phyloP scores from a whole-genome alignment of 2,888 invertebrate species.

The Nasonovia ribisnigri region DNA sequence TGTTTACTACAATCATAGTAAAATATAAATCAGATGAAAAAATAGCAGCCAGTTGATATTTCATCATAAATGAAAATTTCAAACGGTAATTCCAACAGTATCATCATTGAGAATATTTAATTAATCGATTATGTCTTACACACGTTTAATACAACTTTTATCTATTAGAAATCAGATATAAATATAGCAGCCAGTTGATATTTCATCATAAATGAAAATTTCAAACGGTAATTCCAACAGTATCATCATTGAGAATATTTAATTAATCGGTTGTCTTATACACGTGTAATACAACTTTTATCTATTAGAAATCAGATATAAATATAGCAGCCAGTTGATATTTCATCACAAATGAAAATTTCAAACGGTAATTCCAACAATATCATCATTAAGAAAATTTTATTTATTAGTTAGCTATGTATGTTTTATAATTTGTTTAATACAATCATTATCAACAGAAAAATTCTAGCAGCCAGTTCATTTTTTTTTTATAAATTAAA shows the following conservation, averaged over 20 bases:
- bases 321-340: slow-evolving; percentile 54
- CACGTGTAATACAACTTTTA: background rate
- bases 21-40: background rate
- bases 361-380: slow-evolving; percentile 55
- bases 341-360: slow-evolving; percentile 54
- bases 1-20: background rate
- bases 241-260: background rate
- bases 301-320: background rate
- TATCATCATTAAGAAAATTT: slow-evolving; percentile 44
- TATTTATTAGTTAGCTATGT: too few species aligned
- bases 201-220: slow-evolving; percentile 55
- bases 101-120: slow-evolving; percentile 27
- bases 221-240: slow-evolving; percentile 56
- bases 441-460: too few species aligned
- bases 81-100: slow-evolving; percentile 63
- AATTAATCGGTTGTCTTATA: too few species aligned
- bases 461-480: background rate
- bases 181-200: slow-evolving; percentile 49
- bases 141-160: too few species aligned
- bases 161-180: background rate
- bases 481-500: slow-evolving; percentile 8
- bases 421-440: too few species aligned
- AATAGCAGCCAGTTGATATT: slow-evolving; percentile 37
- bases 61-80: slow-evolving; percentile 60
- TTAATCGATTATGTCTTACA: too few species aligned